phyloP scores from a whole-genome alignment of 2,113 vertebrate genomes.

The Echinops telfairi region DNA sequence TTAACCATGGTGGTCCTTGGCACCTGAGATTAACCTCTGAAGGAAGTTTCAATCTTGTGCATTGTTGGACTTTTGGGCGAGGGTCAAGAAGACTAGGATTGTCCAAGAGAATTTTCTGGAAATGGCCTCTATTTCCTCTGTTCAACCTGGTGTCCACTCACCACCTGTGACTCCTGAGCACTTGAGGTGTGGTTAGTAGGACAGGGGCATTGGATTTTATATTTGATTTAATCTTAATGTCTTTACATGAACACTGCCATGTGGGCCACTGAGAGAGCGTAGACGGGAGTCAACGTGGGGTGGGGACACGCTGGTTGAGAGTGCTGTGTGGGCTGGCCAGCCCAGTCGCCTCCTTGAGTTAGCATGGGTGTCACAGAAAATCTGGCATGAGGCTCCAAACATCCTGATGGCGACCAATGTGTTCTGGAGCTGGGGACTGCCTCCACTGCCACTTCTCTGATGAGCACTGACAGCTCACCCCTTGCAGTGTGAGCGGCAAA shows the following conservation, averaged over 20 bases:
- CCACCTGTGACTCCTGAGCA: not conserved
- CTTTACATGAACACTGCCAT: conserved; percentile 21
- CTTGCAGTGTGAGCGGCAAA: not conserved
- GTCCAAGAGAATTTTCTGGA: not conserved
- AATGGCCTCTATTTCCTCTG: not conserved
- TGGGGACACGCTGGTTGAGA: conserved; percentile 19
- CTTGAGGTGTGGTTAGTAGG: not conserved
- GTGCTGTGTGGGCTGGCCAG: conserved; percentile 15
- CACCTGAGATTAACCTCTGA: not conserved
- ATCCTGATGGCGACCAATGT: conserved; percentile 32
- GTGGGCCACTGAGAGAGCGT: not conserved
- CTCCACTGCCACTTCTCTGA: not conserved
- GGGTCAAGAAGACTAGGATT: not conserved
- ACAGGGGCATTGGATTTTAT: not conserved
- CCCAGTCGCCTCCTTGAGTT: conserved; percentile 20
- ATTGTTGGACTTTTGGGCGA: not conserved
- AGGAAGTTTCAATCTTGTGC: not conserved
- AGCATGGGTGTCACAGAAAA: conserved; percentile 45
- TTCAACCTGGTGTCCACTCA: not conserved
- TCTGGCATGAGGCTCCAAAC: conserved; percentile 22
- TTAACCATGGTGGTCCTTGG: not conserved
- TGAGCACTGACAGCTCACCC: not conserved
- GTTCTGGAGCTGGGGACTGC: not conserved
- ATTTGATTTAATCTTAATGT: conserved; percentile 52
- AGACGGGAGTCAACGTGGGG: not conserved